Percentiles rank a stretch among this genome's conserved stretches.
Evolutionary conservation across 2,113 vertebrate species (phyloP).

Genomic region (Otis tarda): DNA sequence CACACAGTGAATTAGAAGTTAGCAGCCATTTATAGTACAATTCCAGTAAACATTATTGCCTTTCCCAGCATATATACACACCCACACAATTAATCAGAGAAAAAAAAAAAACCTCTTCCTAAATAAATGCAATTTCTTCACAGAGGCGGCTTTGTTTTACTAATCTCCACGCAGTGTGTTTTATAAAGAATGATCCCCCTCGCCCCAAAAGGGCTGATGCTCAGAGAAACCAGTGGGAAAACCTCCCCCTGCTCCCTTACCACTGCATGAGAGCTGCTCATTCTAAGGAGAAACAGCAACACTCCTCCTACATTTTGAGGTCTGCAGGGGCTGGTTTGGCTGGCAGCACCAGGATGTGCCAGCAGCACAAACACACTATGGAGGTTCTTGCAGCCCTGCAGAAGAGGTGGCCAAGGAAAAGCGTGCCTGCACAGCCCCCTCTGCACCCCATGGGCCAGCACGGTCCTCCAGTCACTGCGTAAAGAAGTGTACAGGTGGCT

Average conservation of each 20-base stretch:
- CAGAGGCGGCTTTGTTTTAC: not conserved
- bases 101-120: not conserved
- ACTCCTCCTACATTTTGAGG: not conserved
- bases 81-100: conserved; percentile 47
- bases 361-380: too few relatives aligned
- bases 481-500: not conserved
- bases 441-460: not conserved
- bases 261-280: rapidly evolving
- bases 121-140: not conserved
- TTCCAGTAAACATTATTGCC: conserved; percentile 55
- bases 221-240: not conserved
- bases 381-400: not conserved
- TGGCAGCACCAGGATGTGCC: too few relatives aligned
- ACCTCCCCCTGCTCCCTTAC: not conserved
- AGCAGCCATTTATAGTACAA: conserved; percentile 37
- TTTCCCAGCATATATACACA: conserved; percentile 38
- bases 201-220: not conserved
- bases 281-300: rapidly evolving
- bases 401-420: not conserved
- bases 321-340: not conserved
- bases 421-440: rapidly evolving
- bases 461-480: rapidly evolving
- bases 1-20: not conserved
- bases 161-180: not conserved
- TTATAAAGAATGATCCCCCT: not conserved